Evolutionary conservation across 2,113 vertebrate species (phyloP), one percentile per base, ranked within the genome.

Genomic region (Eulacestoma nigropectus): DNA sequence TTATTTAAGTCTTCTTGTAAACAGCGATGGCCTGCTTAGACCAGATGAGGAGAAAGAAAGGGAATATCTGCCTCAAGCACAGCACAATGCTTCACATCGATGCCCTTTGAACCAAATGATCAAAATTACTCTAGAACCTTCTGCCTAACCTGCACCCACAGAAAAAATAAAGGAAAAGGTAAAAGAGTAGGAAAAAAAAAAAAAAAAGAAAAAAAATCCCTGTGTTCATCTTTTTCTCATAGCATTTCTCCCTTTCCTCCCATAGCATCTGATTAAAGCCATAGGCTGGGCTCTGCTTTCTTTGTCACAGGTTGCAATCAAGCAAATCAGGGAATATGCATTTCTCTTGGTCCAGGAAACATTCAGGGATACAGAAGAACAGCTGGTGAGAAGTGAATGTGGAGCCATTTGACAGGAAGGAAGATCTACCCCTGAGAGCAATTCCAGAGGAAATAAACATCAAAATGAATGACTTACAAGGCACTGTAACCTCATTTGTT

Each of bases 381-480:
- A 94, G 90, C 83, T 96, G 95, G 55, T 94, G 69, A 95, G 78
- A 96, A 95, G 75, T 78, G 76, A 90, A 84, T 60, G 37, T 57
- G 50, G 37, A 93, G 65, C 62, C 74, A 83, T 87, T 84, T 82
- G 65, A 91, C 70, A 92, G 62, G 77, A 96, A 81, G 91, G 92
- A 97, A 94, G 87, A 88, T 90, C 91, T 80, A 95, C 82, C 65
- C 68, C 76, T 83, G 92, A 87, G 96, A 93, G 55, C 84, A 90
- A 85, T 91, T 96, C 91, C 76, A 96, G 80, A 95, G 75, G 75
- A 95, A 97, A 95, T 92, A 97, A 96, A 93, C 87, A 96, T 90
- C 86, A 93, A 92, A 95, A 96, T 91, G 92, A 96, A 84, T 96
- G 88, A 96, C 82, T 97, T 96, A 96, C 70, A 95, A 95, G 86